These are phyloP conservation scores for Catocala sponsa DNA, from an alignment of 2,888 invertebrate species.

Conservation along the genomic window DNA sequence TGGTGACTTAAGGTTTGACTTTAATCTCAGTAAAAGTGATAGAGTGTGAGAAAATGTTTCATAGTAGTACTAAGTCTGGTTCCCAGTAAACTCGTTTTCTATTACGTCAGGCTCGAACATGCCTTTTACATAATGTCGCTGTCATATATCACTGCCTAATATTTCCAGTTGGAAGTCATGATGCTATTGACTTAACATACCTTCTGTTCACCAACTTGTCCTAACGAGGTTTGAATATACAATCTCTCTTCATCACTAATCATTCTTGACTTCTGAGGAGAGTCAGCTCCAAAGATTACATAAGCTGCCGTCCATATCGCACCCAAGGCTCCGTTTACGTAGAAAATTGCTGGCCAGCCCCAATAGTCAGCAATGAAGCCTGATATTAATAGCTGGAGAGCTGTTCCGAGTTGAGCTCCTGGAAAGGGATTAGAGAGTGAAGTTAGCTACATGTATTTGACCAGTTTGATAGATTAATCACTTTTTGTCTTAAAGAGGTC, in stretches of 20 bases:
- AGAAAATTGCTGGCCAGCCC: constrained; percentile 92
- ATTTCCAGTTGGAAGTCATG: neutral
- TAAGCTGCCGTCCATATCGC: constrained; percentile 87
- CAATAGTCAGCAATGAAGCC: constrained; percentile 72
- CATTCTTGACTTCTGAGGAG: constrained; percentile 87
- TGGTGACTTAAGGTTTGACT: too few relatives aligned
- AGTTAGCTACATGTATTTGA: too few relatives aligned
- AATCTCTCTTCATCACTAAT: constrained; percentile 90
- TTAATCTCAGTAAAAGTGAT: too few relatives aligned
- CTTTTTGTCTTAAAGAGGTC: too few relatives aligned
- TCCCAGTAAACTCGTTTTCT: too few relatives aligned
- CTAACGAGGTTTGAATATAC: constrained; percentile 89
- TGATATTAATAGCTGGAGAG: constrained; percentile 85
- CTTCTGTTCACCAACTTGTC: constrained; percentile 69
- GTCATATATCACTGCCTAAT: too few relatives aligned
- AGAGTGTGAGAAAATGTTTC: too few relatives aligned
- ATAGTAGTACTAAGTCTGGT: too few relatives aligned
- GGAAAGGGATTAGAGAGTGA: constrained; percentile 37
- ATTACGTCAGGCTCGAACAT: too few relatives aligned
- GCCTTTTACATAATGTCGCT: too few relatives aligned
- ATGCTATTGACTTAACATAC: constrained; percentile 38
- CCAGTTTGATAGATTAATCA: too few relatives aligned
- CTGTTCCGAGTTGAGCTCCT: constrained; percentile 89
- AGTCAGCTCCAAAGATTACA: constrained; percentile 89
- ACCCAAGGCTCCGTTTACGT: constrained; percentile 86